Evolutionary conservation across 2,113 vertebrate species (phyloP).

Genomic region (Crotalus viridis): DNA sequence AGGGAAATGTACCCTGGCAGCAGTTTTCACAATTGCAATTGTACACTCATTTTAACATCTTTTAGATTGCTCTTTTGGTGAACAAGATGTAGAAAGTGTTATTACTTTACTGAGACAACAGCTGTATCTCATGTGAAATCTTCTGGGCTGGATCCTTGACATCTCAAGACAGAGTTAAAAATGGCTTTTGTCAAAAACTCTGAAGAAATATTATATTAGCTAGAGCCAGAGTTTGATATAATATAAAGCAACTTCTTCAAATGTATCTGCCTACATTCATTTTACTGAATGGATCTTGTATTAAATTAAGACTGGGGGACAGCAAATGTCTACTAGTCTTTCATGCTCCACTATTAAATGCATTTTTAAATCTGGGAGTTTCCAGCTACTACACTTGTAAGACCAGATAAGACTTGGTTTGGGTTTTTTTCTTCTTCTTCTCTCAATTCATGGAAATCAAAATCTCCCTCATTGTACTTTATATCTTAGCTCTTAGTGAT

Average conservation of each 20-base stretch:
- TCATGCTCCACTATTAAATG: background rate
- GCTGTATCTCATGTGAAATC: background rate
- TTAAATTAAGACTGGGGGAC: background rate
- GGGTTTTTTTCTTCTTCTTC: background rate
- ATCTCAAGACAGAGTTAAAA: background rate
- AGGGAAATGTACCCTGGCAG: background rate
- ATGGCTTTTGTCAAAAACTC: background rate
- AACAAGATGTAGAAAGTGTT: background rate
- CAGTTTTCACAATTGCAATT: background rate
- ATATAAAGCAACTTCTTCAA: background rate
- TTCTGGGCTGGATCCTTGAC: background rate
- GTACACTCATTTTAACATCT: background rate
- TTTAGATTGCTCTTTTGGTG: background rate
- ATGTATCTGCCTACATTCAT: background rate
- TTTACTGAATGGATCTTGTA: background rate
- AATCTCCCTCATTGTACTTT: background rate
- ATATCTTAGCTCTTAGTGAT: background rate
- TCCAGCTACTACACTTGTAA: background rate
- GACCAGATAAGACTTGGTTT: background rate
- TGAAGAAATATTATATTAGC: background rate
- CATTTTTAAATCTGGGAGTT: background rate
- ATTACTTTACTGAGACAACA: background rate
- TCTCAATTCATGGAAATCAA: background rate
- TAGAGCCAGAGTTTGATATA: background rate
- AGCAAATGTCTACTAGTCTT: background rate